Evolutionary conservation across 1,140 invertebrate genomes (phyloP).

Genomic region (Goniozus legneri): DNA sequence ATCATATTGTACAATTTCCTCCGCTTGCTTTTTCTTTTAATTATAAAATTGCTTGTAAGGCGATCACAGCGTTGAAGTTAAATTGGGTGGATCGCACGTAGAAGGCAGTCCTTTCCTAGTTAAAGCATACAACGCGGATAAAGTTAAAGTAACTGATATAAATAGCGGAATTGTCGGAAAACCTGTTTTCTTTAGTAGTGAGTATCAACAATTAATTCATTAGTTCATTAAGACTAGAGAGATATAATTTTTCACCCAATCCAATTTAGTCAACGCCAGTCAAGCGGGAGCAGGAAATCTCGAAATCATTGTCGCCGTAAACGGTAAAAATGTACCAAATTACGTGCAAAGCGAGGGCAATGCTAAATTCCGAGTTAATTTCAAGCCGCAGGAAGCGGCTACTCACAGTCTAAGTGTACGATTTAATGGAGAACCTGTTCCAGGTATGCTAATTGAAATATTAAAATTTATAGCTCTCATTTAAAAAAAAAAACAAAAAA

Average conservation of each 20-base stretch:
- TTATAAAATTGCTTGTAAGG: too few relatives aligned
- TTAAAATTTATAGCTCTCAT: background rate
- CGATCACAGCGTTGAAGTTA: slow-evolving; percentile 90
- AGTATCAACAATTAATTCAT: slow-evolving; percentile 47
- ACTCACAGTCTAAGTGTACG: slow-evolving; percentile 85
- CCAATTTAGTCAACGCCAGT: slow-evolving; percentile 74
- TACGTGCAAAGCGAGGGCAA: slow-evolving; percentile 97
- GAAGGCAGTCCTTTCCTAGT: slow-evolving; percentile 92
- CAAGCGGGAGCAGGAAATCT: slow-evolving; percentile 90
- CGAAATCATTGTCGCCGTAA: slow-evolving; percentile 97
- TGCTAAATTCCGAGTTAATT: slow-evolving; percentile 92
- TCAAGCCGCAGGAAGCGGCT: slow-evolving; percentile 90
- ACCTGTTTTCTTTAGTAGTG: slow-evolving; percentile 89
- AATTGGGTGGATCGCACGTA: slow-evolving; percentile 76
- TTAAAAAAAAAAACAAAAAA: background rate
- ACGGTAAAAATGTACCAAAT: slow-evolving; percentile 95
- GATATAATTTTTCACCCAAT: too few relatives aligned
- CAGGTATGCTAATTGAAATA: slow-evolving; percentile 55
- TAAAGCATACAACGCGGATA: slow-evolving; percentile 91
- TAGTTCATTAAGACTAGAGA: too few relatives aligned
- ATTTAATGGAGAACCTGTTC: slow-evolving; percentile 94
- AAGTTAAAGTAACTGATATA: slow-evolving; percentile 88
- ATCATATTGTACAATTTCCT: too few relatives aligned
- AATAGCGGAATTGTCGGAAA: slow-evolving; percentile 85
- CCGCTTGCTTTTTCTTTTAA: too few relatives aligned